Conservation (phyloP, 1,140 invertebrate species). For the Chrysomallon squamiferum region DNA sequence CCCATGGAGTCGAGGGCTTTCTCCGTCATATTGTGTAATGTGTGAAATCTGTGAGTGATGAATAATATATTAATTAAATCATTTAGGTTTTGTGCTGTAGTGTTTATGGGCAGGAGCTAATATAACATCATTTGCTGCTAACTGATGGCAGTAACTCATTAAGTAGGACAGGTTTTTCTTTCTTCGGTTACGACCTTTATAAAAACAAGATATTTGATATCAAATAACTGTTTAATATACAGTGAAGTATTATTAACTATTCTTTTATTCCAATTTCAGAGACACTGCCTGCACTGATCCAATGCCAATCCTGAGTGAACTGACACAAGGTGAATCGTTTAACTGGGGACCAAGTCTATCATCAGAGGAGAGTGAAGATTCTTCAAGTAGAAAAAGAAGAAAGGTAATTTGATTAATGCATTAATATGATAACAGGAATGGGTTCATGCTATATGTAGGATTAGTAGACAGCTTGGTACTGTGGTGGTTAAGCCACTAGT, state of each 20-base stretch:
- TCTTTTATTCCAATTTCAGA: slow-evolving; percentile 33
- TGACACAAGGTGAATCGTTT: slow-evolving; percentile 33
- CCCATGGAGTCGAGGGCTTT: too few relatives aligned
- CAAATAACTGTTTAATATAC: background rate
- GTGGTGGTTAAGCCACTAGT: too few relatives aligned
- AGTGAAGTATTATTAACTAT: background rate
- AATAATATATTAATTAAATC: too few relatives aligned
- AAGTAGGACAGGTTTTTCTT: background rate
- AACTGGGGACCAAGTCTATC: slow-evolving; percentile 18
- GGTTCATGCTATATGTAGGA: too few relatives aligned
- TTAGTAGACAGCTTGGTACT: too few relatives aligned
- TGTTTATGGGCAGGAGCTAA: background rate
- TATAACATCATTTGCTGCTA: background rate
- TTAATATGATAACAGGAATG: too few relatives aligned
- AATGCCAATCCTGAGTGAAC: slow-evolving; percentile 67
- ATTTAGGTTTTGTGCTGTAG: background rate
- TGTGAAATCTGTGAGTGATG: too few relatives aligned
- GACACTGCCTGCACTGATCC: slow-evolving; percentile 73
- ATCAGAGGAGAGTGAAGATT: slow-evolving; percentile 28
- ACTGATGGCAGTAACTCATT: background rate
- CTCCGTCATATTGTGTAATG: too few relatives aligned
- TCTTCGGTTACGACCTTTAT: background rate
- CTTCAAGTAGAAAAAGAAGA: background rate
- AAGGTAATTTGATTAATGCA: too few relatives aligned
- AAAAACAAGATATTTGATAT: background rate